Percentiles rank a stretch among this genome's conserved stretches.
These are phyloP conservation scores for Idris sp. DNA, from an alignment of 1,140 invertebrate species.

Conservation along the genomic window DNA sequence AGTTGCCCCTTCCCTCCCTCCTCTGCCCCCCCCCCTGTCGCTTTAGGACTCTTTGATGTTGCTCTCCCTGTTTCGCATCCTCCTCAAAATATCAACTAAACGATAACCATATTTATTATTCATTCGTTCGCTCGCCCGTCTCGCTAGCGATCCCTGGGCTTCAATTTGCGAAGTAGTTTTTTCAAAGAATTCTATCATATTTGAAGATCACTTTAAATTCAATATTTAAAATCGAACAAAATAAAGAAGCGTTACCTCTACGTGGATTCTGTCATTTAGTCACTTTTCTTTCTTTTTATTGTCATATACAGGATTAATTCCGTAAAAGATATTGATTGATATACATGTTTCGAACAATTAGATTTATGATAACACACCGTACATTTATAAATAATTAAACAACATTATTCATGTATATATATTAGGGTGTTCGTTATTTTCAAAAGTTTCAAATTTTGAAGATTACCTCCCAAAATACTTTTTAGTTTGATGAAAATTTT, in stretches of 20 bases:
- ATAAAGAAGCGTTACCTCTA: constrained; percentile 9
- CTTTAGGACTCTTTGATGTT: constrained; percentile 69
- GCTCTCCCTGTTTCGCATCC: constrained; percentile 62
- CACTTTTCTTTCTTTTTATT: too few species aligned
- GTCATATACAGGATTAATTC: too few species aligned
- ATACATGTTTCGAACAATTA: too few species aligned
- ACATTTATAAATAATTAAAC: too few species aligned
- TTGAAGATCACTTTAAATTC: constrained; percentile 53
- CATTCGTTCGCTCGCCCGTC: constrained; percentile 69
- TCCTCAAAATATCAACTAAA: constrained; percentile 77
- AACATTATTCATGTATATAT: too few species aligned
- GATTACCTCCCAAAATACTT: too few species aligned
- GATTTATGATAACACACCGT: too few species aligned
- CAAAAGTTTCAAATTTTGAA: too few species aligned
- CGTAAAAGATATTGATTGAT: too few species aligned
- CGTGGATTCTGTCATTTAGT: constrained; percentile 8
- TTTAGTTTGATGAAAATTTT: too few species aligned
- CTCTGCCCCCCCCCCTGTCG: constrained; percentile 47
- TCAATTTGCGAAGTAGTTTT: constrained; percentile 76
- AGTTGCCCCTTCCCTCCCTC: too few species aligned
- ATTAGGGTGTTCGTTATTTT: too few species aligned
- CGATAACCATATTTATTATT: constrained; percentile 78
- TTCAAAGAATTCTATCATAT: constrained; percentile 71
- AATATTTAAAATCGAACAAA: constrained; percentile 50
- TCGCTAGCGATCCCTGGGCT: constrained; percentile 63